Evolutionary conservation across 2,113 vertebrate species (phyloP), one percentile per base, ranked within the genome.

Genomic region (Dunckerocampus dactyliophorus): DNA sequence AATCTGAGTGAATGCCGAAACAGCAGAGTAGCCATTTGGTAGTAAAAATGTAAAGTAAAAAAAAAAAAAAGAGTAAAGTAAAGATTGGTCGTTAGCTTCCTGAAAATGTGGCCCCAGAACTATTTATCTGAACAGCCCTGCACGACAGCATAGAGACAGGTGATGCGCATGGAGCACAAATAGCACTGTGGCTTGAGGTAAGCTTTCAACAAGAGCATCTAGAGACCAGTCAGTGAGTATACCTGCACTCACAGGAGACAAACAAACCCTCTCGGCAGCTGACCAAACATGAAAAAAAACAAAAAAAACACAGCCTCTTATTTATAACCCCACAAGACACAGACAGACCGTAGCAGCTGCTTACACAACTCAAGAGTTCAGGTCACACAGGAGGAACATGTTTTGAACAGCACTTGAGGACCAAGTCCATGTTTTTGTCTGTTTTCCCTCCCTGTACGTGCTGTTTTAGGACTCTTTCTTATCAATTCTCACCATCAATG

Each of bases 341-440:
- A 71, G 83, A 87, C 77, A 51, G 83, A 75, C 80, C 74, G 80
- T 69, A 76, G 65, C 87, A 88, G 80, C 87, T 88, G 87, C 59
- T 62, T 65, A 48, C 43, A 37, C 59, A 51, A 49, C 48, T n/a
- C 49, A 47, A 54, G 59, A 6, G 19, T 52, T 70, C 67, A n/a
- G 71, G 63, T 79, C 77, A 67, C 75, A 75, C 59, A 34, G 62
- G 59, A 67, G 42, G 46, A 62, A 24, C 34, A 13, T 2, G 24
- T 28, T 28, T 28, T 16, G 57, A 69, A 59, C 62, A 58, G 47
- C 59, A n/a, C n/a, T n/a, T n/a, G n/a, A n/a, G n/a, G n/a, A n/a
- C n/a, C n/a, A n/a, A n/a, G n/a, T 22, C 24, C 24, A 28, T 28
- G 24, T 28, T 28, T 28, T 28, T 28, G 24, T 28, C 24, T 28